A percentile compares a stretch with the other conserved stretches of the same genome.
These are phyloP conservation scores for Sylvietta virens DNA, from an alignment of 2,113 vertebrate species.

Conservation along the genomic window DNA sequence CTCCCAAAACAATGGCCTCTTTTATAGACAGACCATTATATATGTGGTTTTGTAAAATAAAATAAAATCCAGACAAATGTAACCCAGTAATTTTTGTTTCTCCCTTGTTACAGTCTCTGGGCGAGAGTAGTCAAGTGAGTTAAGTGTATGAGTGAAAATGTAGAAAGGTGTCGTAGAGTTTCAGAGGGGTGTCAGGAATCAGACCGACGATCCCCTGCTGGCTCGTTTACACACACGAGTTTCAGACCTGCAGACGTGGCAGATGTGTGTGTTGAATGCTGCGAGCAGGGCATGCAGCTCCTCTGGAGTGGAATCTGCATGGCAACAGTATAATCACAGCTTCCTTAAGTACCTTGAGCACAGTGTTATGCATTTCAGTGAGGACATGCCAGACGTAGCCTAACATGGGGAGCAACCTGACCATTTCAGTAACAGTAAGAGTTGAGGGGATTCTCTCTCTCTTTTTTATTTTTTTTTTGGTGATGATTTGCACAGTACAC, in stretches of 20 bases:
- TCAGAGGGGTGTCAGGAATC: fast-evolving
- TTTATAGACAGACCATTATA: no score
- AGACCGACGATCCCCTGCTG: background rate
- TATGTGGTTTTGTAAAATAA: background rate
- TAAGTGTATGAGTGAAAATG: background rate
- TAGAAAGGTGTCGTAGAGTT: background rate
- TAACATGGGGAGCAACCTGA: background rate
- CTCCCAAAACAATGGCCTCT: background rate
- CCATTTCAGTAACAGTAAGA: background rate
- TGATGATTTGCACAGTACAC: background rate
- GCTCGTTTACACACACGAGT: background rate
- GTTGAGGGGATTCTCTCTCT: fast-evolving
- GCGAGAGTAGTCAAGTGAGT: background rate
- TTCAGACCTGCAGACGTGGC: background rate
- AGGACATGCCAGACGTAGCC: background rate
- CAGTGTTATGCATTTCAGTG: background rate
- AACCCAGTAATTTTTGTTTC: background rate
- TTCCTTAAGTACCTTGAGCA: background rate
- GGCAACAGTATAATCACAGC: background rate
- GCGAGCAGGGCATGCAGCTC: background rate
- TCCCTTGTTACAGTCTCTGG: background rate
- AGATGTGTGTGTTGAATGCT: background rate
- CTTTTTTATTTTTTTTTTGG: background rate
- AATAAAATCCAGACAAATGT: background rate
- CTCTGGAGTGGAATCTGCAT: background rate